Conservation (phyloP, 2,113 vertebrate genomes). For the Misgurnus mizolepis region DNA sequence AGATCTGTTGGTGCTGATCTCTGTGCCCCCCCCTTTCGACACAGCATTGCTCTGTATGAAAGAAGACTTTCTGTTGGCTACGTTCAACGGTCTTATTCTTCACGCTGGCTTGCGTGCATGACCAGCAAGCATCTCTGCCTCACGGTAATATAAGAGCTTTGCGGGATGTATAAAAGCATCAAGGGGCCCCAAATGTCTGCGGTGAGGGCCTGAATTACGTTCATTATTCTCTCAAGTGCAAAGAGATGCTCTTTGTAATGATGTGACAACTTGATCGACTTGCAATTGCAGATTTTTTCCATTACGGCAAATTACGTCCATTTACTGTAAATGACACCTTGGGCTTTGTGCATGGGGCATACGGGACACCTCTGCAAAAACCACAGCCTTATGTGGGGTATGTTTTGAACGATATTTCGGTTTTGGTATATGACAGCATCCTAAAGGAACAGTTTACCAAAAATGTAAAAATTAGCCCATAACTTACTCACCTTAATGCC, state of each 20-base stretch:
- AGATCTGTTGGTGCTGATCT: conserved; percentile 29
- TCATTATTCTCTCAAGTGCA: conserved; percentile 1
- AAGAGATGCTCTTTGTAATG: conserved; percentile 10
- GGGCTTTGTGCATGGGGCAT: not conserved
- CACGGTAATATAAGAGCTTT: conserved; percentile 30
- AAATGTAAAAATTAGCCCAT: too few species aligned
- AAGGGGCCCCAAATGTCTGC: not conserved
- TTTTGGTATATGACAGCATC: not conserved
- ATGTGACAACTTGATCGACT: not conserved
- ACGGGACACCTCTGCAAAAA: not conserved
- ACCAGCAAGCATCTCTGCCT: not conserved
- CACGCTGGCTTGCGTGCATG: conserved; percentile 9
- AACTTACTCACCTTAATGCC: too few species aligned
- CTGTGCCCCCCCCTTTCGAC: conserved; percentile 14
- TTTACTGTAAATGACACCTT: not conserved
- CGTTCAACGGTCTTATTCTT: conserved; percentile 30
- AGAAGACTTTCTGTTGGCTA: conserved; percentile 13
- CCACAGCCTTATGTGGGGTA: too few species aligned
- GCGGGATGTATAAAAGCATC: not conserved
- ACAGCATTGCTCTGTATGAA: not conserved
- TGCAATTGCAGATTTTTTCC: not conserved
- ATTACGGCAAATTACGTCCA: not conserved
- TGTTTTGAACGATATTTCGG: not conserved
- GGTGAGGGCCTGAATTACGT: not conserved
- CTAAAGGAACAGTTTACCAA: too few species aligned